phyloP scores from a whole-genome alignment of 2,888 invertebrate genomes.

The Sepiola atlantica region DNA sequence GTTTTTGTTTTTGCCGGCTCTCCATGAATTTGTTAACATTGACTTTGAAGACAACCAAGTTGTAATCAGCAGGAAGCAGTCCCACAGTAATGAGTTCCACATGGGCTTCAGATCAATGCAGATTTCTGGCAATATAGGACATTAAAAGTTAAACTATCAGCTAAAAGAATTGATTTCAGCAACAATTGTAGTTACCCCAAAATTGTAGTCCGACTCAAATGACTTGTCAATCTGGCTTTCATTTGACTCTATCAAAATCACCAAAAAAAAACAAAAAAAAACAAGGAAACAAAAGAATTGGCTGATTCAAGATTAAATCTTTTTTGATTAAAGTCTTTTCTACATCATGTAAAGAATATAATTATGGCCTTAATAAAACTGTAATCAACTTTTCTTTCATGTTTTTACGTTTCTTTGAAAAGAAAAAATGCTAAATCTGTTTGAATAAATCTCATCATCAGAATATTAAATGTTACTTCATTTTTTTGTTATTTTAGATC shows the following conservation, averaged over 20 bases:
- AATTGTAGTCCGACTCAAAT: background rate
- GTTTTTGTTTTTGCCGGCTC: no score
- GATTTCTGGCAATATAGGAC: no score
- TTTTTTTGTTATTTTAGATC: no score
- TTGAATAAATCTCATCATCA: no score
- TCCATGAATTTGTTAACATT: background rate
- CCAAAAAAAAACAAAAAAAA: background rate
- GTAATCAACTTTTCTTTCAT: no score
- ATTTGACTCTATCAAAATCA: background rate
- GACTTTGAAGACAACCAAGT: background rate
- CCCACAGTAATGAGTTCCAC: no score
- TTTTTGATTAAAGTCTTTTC: background rate
- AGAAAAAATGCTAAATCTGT: no score
- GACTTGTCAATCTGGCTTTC: background rate
- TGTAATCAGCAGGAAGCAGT: background rate
- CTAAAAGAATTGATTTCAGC: background rate
- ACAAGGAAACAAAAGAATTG: background rate
- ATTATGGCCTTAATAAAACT: no score
- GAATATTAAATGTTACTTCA: no score
- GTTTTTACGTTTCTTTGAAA: no score
- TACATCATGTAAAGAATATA: background rate
- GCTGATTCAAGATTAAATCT: background rate
- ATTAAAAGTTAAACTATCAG: no score
- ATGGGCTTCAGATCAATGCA: no score
- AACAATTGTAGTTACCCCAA: background rate